phyloP scores from a whole-genome alignment of 1,140 invertebrate genomes.

The Olivierus martensii region DNA sequence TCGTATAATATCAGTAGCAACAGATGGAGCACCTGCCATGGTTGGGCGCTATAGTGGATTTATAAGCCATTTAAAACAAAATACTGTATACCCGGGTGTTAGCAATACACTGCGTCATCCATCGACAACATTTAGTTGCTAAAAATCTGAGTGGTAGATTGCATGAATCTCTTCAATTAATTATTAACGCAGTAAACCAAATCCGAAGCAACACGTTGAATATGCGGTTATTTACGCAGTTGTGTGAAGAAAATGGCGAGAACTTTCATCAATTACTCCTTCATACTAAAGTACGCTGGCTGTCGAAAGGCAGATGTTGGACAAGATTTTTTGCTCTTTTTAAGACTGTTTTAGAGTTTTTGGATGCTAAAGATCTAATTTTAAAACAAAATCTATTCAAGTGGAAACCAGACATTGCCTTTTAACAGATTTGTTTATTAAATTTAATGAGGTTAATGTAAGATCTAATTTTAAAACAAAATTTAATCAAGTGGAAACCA shows the following conservation, averaged over 20 bases:
- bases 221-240: too few species aligned
- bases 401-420: constrained; percentile 11
- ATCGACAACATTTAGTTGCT: too few species aligned
- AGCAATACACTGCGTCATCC: too few species aligned
- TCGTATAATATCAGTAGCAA: too few species aligned
- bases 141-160: too few species aligned
- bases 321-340: neutral
- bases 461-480: neutral
- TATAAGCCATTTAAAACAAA: too few species aligned
- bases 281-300: neutral
- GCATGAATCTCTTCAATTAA: too few species aligned
- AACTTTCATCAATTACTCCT: neutral
- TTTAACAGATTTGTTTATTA: constrained; percentile 16
- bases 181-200: too few species aligned
- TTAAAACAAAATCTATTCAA: constrained; percentile 1
- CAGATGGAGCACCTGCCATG: too few species aligned
- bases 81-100: too few species aligned
- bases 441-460: constrained; percentile 19
- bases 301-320: neutral
- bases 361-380: neutral
- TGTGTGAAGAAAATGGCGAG: neutral
- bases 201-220: too few species aligned
- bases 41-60: too few species aligned
- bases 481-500: constrained; percentile 6
- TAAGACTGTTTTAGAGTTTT: neutral